Evolutionary conservation across 2,113 vertebrate species (phyloP).

Genomic region (Tor tambroides): DNA sequence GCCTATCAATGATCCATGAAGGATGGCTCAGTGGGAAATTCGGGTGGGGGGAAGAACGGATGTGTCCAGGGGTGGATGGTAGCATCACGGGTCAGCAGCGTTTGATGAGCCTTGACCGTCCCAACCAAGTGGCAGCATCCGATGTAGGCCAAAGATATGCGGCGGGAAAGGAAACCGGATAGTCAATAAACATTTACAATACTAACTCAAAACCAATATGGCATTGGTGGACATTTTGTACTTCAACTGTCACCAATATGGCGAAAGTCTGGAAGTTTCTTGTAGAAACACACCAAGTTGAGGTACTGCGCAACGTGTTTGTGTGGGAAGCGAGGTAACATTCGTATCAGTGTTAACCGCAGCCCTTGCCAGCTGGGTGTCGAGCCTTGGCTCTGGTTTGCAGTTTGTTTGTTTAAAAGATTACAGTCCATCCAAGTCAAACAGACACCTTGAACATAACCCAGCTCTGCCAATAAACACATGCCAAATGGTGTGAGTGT

Average conservation of each 20-base stretch:
- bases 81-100: slow-evolving; percentile 61
- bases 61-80: slow-evolving; percentile 60
- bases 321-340: slow-evolving; percentile 50
- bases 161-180: slow-evolving; percentile 64
- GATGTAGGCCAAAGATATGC: slow-evolving; percentile 62
- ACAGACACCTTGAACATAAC: slow-evolving; percentile 61
- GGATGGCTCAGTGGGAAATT: slow-evolving; percentile 45
- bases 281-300: slow-evolving; percentile 41
- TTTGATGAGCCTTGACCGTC: slow-evolving; percentile 62
- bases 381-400: slow-evolving; percentile 48
- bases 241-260: slow-evolving; percentile 60
- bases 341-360: slow-evolving; percentile 43
- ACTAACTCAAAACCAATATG: slow-evolving; percentile 52
- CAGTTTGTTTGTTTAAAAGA: slow-evolving; percentile 63
- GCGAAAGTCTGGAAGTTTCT: slow-evolving; percentile 8
- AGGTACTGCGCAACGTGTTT: slow-evolving; percentile 39
- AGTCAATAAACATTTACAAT: slow-evolving; percentile 71
- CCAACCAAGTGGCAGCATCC: slow-evolving; percentile 54
- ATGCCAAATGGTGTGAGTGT: slow-evolving; percentile 54
- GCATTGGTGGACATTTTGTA: slow-evolving; percentile 48
- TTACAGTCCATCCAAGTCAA: slow-evolving; percentile 59
- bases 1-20: slow-evolving; percentile 51
- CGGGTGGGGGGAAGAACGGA: not conserved
- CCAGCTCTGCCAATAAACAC: slow-evolving; percentile 59
- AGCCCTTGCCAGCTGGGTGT: slow-evolving; percentile 48